These are phyloP conservation scores for Campylorhamphus procurvoides DNA, from an alignment of 2,113 vertebrate species.

Conservation along the genomic window DNA sequence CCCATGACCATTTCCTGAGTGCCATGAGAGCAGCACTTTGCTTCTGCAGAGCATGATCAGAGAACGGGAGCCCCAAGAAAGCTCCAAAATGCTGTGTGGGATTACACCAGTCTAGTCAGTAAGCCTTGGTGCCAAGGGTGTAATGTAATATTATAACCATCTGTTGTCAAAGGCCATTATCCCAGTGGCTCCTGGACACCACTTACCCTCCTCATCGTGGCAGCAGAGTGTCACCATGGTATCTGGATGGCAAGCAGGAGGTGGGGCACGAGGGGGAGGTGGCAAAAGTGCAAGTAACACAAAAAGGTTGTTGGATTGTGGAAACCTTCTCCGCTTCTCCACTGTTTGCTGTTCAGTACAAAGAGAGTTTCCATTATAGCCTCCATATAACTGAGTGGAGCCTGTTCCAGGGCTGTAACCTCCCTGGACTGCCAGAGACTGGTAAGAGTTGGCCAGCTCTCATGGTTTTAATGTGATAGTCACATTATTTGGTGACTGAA, in stretches of 20 bases:
- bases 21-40: background rate
- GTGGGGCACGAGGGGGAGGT: background rate
- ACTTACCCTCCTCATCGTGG: background rate
- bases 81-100: background rate
- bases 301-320: background rate
- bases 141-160: conserved; percentile 36
- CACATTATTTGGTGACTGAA: background rate
- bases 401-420: conserved; percentile 12
- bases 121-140: conserved; percentile 21
- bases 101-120: background rate
- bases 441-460: background rate
- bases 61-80: conserved; percentile 1
- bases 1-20: background rate
- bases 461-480: background rate
- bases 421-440: background rate
- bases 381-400: background rate
- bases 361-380: background rate
- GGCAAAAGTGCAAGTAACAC: background rate
- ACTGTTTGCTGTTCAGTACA: background rate
- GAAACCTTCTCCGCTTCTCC: background rate
- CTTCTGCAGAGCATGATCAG: background rate
- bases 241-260: background rate
- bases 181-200: conserved; percentile 20
- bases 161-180: conserved; percentile 2
- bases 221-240: background rate